These are phyloP conservation scores for Rhamphomyia laevipes DNA, from an alignment of 2,888 invertebrate genomes.

Conservation along the genomic window DNA sequence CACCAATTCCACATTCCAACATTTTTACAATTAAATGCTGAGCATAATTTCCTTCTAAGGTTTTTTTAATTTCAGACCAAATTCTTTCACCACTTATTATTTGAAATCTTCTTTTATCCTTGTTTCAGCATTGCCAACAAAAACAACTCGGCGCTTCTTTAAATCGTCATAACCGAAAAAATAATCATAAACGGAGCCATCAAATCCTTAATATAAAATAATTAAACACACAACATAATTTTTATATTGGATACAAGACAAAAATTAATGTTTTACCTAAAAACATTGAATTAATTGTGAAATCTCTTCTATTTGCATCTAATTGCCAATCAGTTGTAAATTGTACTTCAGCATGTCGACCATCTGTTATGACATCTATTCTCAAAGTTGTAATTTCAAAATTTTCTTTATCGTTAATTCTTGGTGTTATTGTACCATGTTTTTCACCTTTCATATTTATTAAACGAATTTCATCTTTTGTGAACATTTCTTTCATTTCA, in stretches of 20 bases:
- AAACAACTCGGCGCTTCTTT: slow-evolving; percentile 60
- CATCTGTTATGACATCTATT: slow-evolving; percentile 85
- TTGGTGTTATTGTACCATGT: slow-evolving; percentile 91
- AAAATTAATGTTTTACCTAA: slow-evolving; percentile 51
- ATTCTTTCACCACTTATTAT: slow-evolving; percentile 91
- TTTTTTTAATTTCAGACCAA: slow-evolving; percentile 88
- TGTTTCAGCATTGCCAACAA: slow-evolving; percentile 79
- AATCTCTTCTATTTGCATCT: slow-evolving; percentile 89
- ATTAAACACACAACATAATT: background rate
- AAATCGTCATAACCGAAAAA: slow-evolving; percentile 92
- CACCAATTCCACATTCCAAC: slow-evolving; percentile 57
- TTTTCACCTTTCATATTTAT: slow-evolving; percentile 86
- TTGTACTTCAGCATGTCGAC: slow-evolving; percentile 88
- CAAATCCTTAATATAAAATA: slow-evolving; percentile 48
- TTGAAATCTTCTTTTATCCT: slow-evolving; percentile 90
- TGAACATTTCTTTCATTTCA: slow-evolving; percentile 92
- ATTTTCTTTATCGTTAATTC: slow-evolving; percentile 88
- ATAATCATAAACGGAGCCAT: slow-evolving; percentile 91
- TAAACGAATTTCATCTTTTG: slow-evolving; percentile 70
- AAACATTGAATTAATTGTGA: slow-evolving; percentile 98
- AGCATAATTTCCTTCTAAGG: slow-evolving; percentile 70
- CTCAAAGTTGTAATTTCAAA: slow-evolving; percentile 91
- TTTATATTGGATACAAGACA: no score
- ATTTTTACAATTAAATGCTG: slow-evolving; percentile 62
- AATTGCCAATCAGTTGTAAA: slow-evolving; percentile 88